Base-by-base conservation (phyloP, 1,140 invertebrate species). In the Maniola jurtina region DNA sequence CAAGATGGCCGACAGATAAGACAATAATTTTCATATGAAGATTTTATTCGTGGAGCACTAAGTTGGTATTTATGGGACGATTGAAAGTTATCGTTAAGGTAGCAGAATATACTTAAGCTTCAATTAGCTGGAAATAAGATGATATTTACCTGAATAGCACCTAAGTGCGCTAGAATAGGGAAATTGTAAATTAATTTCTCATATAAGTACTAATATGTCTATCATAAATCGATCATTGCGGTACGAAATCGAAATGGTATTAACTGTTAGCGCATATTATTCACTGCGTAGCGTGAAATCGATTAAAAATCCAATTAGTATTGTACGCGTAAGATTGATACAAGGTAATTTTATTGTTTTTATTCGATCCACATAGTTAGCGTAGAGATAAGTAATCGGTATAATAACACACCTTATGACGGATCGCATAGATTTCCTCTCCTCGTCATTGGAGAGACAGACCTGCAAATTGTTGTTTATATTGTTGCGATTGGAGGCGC, bases 361-460 rank as follows among this genome's bases (percentile, higher is more conserved):
- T 11, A 36, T 57, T 61, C 66, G 75, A 75, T 71, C 69, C n/a
- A n/a, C n/a, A n/a, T 66, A 76, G 60, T 71, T 80, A 59, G 50
- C 54, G 63, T 62, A 57, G 45, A 64, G 52, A 42, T 40, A 65
- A 73, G 65, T 48, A 71, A 83, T 81, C 79, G 74, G 80, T 81
- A 80, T 70, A 75, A 72, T 60, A 61, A 60, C 88, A 76, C 89
- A 94, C 93, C 93, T 94, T 77, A 94, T 92, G 56, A 94, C 92
- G 50, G 93, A 94, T 63, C 92, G 90, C 88, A 94, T 91, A 56
- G 91, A 87, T 79, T 91, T 91, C 83, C 88, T 90, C 80, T 86
- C 86, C 71, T 88, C 83, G 65, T 83, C 84, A 62, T 90, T 86
- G 79, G 83, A 80, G 75, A 92, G 86, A 89, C 91, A 92, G 80